Evolutionary conservation across 2,888 invertebrate genomes (phyloP), one percentile per base, ranked within the genome.

Genomic region (Bombylius major): DNA sequence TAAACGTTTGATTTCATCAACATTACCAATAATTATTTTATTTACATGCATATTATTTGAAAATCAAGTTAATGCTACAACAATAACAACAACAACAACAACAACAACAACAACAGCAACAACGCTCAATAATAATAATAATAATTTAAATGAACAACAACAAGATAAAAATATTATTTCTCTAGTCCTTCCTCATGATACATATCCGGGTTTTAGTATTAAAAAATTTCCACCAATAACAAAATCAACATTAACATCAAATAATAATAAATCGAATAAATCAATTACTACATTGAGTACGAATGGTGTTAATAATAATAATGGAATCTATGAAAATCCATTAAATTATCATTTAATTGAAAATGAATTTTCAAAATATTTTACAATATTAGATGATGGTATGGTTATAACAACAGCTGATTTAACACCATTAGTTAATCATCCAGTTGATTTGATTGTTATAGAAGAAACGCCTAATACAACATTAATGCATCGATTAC

Each of bases 381-480:
- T 94, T 73, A 87, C 93, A 11, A 84, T 93, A 62, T 80, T 93
- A 56, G 84, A 86, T 62, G 87, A 91, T 71, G 93, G 93, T 53
- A 82, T 91, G 56, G 84, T 94, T 56, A 94, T 93, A 91, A 92
- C 92, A 50, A 92, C 90, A 34, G 84, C 89, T 46, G 89, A 91
- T 68, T 79, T 93, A 47, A 82, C 84, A 54, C 88, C 90, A 13
- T 76, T 93, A 59, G 82, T 90, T 58, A 86, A 91, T 70, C 82
- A 83, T 62, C 88, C 89, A 0, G 84, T 92, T 34, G 85, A 89
- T 69, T 79, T 92, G 57, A 82, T 89, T 54, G 84, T 92, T 31
- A 76, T 90, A 56, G 90, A 91, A 69, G 87, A 90, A 69, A 82
- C 86, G 51, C 84, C 86, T 5, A 89, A 89, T 70, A 81, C 81